Evolutionary conservation across 2,888 invertebrate species (phyloP).

Genomic region (Listrodromus nycthemerus): DNA sequence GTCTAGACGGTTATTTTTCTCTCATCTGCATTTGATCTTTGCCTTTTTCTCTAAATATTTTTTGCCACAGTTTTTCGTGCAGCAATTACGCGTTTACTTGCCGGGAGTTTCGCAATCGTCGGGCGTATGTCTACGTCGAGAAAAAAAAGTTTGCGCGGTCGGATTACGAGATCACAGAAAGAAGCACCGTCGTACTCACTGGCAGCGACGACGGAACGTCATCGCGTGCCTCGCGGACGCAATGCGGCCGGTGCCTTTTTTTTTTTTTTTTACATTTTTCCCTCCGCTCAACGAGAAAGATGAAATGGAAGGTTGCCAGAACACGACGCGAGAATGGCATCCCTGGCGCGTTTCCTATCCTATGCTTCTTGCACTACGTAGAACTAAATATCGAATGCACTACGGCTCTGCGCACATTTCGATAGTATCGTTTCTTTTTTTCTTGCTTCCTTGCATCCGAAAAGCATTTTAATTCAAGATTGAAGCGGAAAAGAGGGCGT

Average conservation of each 20-base stretch:
- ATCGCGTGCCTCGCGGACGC: conserved; percentile 60
- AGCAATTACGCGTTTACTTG: conserved; percentile 11
- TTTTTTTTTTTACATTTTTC: conserved; percentile 35
- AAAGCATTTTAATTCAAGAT: background rate
- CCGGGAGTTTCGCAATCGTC: background rate
- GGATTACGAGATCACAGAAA: conserved; percentile 55
- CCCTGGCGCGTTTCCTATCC: conserved; percentile 41
- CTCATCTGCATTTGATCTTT: background rate
- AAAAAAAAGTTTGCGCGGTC: conserved; percentile 30
- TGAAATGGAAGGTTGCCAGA: conserved; percentile 68
- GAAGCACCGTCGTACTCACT: conserved; percentile 18
- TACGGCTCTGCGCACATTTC: conserved; percentile 38
- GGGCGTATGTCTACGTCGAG: conserved; percentile 29
- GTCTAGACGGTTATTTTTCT: background rate
- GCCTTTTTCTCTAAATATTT: background rate
- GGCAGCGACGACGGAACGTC: conserved; percentile 51
- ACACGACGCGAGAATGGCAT: conserved; percentile 56
- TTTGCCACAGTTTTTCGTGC: background rate
- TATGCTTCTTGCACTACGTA: conserved; percentile 49
- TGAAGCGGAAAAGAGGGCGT: background rate
- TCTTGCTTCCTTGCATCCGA: background rate
- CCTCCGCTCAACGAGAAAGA: conserved; percentile 53
- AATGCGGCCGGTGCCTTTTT: conserved; percentile 62
- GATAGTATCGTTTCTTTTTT: background rate
- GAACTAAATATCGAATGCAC: conserved; percentile 52